Percentiles rank a stretch among this genome's conserved stretches.
Evolutionary conservation across 2,888 invertebrate species (phyloP).

Genomic region (Mimas tiliae): DNA sequence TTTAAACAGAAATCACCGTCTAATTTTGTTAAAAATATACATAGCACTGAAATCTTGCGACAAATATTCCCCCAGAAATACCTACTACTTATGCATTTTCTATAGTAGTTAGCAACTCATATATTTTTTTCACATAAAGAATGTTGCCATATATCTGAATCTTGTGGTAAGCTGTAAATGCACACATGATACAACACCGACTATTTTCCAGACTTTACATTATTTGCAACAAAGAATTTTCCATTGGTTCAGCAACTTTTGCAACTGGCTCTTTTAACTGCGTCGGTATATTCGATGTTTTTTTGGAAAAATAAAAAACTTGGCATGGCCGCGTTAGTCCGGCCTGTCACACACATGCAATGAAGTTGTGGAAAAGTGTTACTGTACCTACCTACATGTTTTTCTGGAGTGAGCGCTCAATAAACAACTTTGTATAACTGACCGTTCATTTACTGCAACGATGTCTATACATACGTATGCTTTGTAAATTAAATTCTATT

Average conservation of each 20-base stretch:
- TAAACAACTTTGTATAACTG: slow-evolving; percentile 25
- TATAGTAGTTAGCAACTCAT: too few relatives aligned
- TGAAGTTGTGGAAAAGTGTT: slow-evolving; percentile 31
- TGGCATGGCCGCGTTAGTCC: slow-evolving; percentile 39
- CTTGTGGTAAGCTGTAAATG: not conserved
- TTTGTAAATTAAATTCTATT: slow-evolving; percentile 11
- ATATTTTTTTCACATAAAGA: too few relatives aligned
- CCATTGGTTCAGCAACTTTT: slow-evolving; percentile 44
- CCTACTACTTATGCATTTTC: too few relatives aligned
- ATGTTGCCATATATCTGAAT: too few relatives aligned
- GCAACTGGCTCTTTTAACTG: slow-evolving; percentile 33
- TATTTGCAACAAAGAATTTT: slow-evolving; percentile 35
- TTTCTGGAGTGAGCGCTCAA: slow-evolving; percentile 12
- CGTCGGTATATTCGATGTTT: slow-evolving; percentile 48
- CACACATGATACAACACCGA: not conserved
- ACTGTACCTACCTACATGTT: slow-evolving; percentile 5
- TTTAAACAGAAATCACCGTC: not conserved
- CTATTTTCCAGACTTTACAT: not conserved
- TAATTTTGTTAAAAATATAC: not conserved
- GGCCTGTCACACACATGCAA: slow-evolving; percentile 48
- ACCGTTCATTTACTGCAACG: slow-evolving; percentile 4
- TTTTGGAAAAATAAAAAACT: slow-evolving; percentile 44
- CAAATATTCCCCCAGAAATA: too few relatives aligned
- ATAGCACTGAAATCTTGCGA: not conserved
- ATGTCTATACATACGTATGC: slow-evolving; percentile 7